Base-by-base conservation (phyloP, 2,888 invertebrate genomes). In the Yponomeuta plumbellus region DNA sequence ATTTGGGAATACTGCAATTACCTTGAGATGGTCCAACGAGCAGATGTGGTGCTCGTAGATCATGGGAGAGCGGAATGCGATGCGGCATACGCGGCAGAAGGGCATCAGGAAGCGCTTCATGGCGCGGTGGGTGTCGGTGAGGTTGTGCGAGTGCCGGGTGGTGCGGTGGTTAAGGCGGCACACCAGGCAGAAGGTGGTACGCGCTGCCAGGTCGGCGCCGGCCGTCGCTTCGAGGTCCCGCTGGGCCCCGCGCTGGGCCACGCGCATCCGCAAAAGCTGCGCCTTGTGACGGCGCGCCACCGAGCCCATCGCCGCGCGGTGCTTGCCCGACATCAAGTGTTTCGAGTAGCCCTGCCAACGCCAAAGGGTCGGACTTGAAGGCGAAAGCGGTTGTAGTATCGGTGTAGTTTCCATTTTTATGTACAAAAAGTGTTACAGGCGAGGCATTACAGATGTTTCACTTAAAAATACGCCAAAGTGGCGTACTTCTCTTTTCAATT, bases 31-130 rank as follows among this genome's bases (percentile, higher is more conserved):
- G 68, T 95, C 95, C 71, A 96, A 85, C 0, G 96, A 95, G 79
- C 96, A 95, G 71, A 96, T 93, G 83, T 97, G 97, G 70, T 94
- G 95, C 79, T 97, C 96, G 80, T 95, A 97, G 20, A 95, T 92
- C 96, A 97, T 96, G 17, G 97, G 96, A 71, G 96, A 96, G 74
- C 95, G 94, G 86, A 96, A 96, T 57, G 94, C 93, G 73, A 95
- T 86, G 68, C 94, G 94, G 80, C 97, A 97, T 64, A 94, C 92
- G 75, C 94, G 94, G 77, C 97, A 97, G 83, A 93, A 94, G 1
- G 97, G 97, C 93, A 95, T 94, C 69, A 97, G 89, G 85, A 97
- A 96, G 77, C 95, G 94, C 84, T 96, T 96, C 93, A 97, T 96
- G 76, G 95, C 95, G 84, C 95, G 94, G 79, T 97, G 97, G 44